Evolutionary conservation across 2,113 vertebrate species (phyloP).

Genomic region (Aythya baeri): DNA sequence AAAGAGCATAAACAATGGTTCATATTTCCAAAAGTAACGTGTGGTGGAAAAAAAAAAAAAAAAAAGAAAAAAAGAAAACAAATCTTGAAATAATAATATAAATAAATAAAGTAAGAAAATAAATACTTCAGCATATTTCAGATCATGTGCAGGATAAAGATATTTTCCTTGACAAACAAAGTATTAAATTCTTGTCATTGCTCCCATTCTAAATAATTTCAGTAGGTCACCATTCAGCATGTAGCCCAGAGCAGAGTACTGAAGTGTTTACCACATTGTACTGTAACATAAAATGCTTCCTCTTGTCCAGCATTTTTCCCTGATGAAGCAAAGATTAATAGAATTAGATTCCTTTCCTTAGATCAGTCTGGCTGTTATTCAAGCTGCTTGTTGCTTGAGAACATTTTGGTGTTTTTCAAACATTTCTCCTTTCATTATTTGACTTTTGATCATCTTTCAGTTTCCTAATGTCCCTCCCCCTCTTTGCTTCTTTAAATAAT

Average conservation of each 20-base stretch:
- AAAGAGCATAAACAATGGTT: neutral
- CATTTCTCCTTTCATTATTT: constrained; percentile 13
- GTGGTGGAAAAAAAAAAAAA: neutral
- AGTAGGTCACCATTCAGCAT: constrained; percentile 44
- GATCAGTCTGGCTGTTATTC: constrained; percentile 11
- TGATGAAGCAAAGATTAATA: constrained; percentile 57
- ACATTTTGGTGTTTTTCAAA: neutral
- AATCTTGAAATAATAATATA: neutral
- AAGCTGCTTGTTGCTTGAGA: neutral
- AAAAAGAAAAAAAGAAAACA: neutral
- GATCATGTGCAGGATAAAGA: constrained; percentile 60
- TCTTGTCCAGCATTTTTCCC: constrained; percentile 21
- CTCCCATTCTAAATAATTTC: constrained; percentile 69
- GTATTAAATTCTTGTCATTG: constrained; percentile 74
- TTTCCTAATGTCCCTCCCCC: neutral
- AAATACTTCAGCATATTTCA: constrained; percentile 52
- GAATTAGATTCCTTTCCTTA: constrained; percentile 34
- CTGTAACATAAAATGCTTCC: constrained; percentile 9
- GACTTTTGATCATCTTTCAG: neutral
- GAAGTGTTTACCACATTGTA: neutral
- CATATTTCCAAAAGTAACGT: neutral
- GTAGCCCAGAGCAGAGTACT: neutral
- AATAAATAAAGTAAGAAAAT: constrained; percentile 37
- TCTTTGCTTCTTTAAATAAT: neutral
- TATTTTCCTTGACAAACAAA: constrained; percentile 65